Percentiles rank a stretch among this genome's conserved stretches.
Evolutionary conservation across 2,113 vertebrate species (phyloP).

Genomic region (Notechis scutatus): DNA sequence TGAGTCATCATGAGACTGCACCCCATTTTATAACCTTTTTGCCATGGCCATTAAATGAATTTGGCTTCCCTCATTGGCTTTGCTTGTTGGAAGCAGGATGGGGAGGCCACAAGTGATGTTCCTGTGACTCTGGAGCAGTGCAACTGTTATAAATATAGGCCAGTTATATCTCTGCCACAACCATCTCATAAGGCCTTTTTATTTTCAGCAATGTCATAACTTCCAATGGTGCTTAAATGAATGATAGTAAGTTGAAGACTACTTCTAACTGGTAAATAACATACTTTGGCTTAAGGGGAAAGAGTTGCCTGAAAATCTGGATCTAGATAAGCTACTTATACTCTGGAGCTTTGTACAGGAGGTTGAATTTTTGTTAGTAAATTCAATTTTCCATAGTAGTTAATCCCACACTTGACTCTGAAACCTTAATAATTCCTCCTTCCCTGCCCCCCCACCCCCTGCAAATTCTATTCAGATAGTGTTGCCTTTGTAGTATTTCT

Average conservation of each 20-base stretch:
- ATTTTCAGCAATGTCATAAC: not conserved
- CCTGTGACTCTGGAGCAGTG: not conserved
- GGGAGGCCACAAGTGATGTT: not conserved
- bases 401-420: constrained; percentile 35
- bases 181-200: not conserved
- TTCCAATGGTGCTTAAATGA: not conserved
- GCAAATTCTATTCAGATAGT: constrained; percentile 37
- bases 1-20: not conserved
- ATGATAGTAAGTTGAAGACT: not conserved
- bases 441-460: not conserved
- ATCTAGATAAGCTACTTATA: not conserved
- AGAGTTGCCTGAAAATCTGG: not conserved
- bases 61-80: not conserved
- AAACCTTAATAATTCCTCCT: not conserved
- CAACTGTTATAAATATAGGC: not conserved
- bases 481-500: constrained; percentile 42
- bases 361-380: not conserved
- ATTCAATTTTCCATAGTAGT: constrained; percentile 10
- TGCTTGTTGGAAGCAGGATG: not conserved
- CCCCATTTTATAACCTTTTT: not conserved
- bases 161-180: not conserved
- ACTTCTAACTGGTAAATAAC: not conserved
- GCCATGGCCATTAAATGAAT: not conserved
- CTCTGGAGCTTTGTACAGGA: constrained; percentile 16
- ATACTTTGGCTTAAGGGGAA: constrained; percentile 1